Evolutionary conservation across 2,113 vertebrate species (phyloP), one percentile per base, ranked within the genome.

Genomic region (Bubo scandiacus): DNA sequence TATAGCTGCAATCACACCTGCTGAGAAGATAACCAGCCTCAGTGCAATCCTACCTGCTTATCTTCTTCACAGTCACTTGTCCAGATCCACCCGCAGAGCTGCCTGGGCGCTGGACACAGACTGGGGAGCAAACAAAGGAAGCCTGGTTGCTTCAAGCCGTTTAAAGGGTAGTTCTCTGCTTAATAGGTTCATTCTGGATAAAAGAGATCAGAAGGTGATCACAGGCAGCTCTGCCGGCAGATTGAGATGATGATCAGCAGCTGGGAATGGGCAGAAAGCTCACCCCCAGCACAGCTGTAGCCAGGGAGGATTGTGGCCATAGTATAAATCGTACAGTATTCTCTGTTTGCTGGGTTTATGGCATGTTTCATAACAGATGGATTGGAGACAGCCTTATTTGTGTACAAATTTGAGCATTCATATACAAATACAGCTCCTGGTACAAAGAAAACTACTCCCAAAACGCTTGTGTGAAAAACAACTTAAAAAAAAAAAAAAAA

Each of bases 41-140:
- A 7, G 7, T 0, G 2, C 61, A 6, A 1, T 0, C 57, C 72
- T 36, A 32, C 55, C 83, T 49, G 86, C 66, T 36, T 3, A 6
- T 2, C 71, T 13, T 4, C 23, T 5, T 1, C 2, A 5, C 27
- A 25, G 11, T 4, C 8, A 2, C 86, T 12, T 1, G 5, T 11
- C 20, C 45, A 29, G 36, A 4, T 5, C 34, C 8, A 0, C 21
- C 22, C 32, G 2, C 30, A 3, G 42, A 3, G 38, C 26, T n/a
- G n/a, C 47, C 14, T 16, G 0, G 7, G 25, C 27, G 4, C 7
- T 3, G 2, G 13, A 0, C 29, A 2, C 21, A 14, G 13, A 0
- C 23, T 0, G 5, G 2, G 29, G 5, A 52, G 17, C 51, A 52
- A 38, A 21, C 8, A 0, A 1, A 5, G 11, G 1, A 0, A 9